These are phyloP conservation scores for Xylota segnis DNA, from an alignment of 2,888 invertebrate species.

Conservation along the genomic window DNA sequence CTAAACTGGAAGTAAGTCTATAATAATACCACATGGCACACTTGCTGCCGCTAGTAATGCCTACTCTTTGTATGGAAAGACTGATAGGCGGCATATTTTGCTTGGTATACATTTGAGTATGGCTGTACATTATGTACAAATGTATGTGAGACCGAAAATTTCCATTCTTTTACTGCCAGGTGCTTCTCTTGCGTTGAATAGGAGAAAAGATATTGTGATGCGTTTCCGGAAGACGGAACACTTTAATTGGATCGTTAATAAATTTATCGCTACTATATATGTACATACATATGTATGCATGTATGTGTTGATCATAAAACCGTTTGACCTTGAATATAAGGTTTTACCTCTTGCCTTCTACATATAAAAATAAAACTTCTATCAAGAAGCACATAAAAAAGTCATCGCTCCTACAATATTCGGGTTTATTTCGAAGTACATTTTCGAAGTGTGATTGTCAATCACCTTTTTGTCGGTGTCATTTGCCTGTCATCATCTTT, in stretches of 20 bases:
- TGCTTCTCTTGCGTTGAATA: not conserved
- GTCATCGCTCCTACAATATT: not conserved
- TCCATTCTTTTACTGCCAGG: slow-evolving; percentile 1
- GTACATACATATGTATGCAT: not conserved
- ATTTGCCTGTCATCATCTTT: slow-evolving; percentile 48
- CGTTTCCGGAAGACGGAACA: not conserved
- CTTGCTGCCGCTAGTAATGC: not conserved
- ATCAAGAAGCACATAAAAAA: not conserved
- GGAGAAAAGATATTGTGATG: not conserved
- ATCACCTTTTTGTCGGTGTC: slow-evolving; percentile 31
- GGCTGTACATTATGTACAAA: not conserved
- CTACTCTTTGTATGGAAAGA: too few species aligned
- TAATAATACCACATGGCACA: not conserved
- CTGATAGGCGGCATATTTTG: too few species aligned
- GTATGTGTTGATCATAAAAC: not conserved
- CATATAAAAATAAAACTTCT: not conserved
- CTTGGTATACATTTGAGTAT: not conserved
- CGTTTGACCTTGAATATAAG: slow-evolving; percentile 23
- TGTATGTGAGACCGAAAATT: not conserved
- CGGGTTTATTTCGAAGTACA: slow-evolving; percentile 4
- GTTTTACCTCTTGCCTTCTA: not conserved
- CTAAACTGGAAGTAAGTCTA: not conserved
- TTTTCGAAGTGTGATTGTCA: slow-evolving; percentile 19
- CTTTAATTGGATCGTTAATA: not conserved
- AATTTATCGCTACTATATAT: not conserved